Percentiles rank a stretch among this genome's conserved stretches.
Evolutionary conservation across 2,888 invertebrate species (phyloP).

Genomic region (Aelia acuminata): DNA sequence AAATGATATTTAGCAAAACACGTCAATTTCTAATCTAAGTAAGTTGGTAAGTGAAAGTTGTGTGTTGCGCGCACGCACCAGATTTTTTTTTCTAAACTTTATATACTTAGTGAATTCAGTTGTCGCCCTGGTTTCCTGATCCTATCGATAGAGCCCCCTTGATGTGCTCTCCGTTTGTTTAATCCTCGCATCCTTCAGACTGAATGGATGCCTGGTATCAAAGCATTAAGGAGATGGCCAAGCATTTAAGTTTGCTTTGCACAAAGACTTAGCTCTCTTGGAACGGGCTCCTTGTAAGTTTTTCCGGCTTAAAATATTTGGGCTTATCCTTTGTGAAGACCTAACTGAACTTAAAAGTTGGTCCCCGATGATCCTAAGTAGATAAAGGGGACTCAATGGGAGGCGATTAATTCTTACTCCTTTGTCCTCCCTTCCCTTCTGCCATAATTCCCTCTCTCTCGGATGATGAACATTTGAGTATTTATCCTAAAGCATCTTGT

Average conservation of each 20-base stretch:
- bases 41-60: too few relatives aligned
- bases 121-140: not conserved
- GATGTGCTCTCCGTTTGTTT: not conserved
- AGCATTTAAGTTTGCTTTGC: not conserved
- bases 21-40: too few relatives aligned
- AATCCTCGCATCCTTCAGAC: not conserved
- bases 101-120: too few relatives aligned
- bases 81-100: too few relatives aligned
- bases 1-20: too few relatives aligned
- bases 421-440: not conserved
- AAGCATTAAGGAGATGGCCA: not conserved
- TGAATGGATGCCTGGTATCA: not conserved
- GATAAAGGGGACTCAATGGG: not conserved
- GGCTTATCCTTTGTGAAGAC: not conserved
- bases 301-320: conserved; percentile 9
- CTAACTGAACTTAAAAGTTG: not conserved
- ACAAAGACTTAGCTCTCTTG: not conserved
- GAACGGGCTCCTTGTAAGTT: not conserved
- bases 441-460: not conserved
- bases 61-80: too few relatives aligned
- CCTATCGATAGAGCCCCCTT: not conserved
- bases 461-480: not conserved
- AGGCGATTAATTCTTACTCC: not conserved
- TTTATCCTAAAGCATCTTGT: not conserved
- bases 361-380: not conserved